Base-by-base conservation (phyloP, 1,140 invertebrate species). In the Neodiprion lecontei region DNA sequence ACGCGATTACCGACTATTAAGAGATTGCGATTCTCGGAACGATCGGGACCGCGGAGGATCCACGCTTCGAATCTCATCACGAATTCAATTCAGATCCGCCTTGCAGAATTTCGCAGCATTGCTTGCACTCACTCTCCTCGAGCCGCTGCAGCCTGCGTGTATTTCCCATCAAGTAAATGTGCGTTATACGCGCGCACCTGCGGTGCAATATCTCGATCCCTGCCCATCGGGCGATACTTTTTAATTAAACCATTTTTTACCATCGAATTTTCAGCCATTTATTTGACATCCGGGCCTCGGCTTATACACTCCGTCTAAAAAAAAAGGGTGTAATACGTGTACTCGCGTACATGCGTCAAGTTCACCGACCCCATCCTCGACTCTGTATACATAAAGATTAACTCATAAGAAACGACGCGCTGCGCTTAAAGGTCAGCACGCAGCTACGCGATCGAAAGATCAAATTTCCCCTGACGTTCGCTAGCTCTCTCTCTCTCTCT, bases 11-110 rank as follows among this genome's bases (percentile, higher is more conserved):
- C 70, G 70, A 49, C 23, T 76, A 50, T 72, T 67, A 72, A 70
- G 77, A 75, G 74, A 80, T 75, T 72, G 78, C 40, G 67, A 74
- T 78, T 77, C 77, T 73, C 49, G 49, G 73, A 73, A 49, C 61
- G 72, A 50, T 69, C 69, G 77, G 72, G n/a, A 14, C 28, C 28
- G 28, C 28, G 28, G 72, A 75, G 23, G 65, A 76, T 76, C 76
- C 76, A 17, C n/a, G 53, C n/a, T 61, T 17, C 11, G n/a, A 61
- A 12, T 61, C 28, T 40, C 11, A 61, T 17, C 53, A 61, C 11
- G 53, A 61, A 61, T 61, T 61, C n/a, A 61, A 61, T 61, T 61
- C 53, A 61, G n/a, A 14, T 14, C n/a, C 11, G 11, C 11, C 53
- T 61, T 17, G 53, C n/a, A 61, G 11, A 61, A 61, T 61, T 61